These are phyloP conservation scores for Aphidius ervi DNA, from an alignment of 1,140 invertebrate genomes.

Conservation along the genomic window DNA sequence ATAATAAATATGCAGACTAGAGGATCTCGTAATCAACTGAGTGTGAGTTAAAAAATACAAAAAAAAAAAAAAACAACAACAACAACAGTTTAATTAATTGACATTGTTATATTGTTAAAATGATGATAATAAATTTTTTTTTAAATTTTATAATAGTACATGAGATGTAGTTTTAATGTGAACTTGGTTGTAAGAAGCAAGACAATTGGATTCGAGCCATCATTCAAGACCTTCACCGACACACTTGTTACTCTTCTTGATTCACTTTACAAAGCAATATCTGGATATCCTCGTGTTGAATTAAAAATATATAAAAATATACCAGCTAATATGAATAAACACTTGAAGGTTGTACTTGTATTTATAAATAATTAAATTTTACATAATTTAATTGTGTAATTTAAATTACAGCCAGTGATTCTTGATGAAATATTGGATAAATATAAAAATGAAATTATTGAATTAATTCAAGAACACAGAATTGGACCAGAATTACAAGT, in stretches of 20 bases:
- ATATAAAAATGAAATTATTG: constrained; percentile 56
- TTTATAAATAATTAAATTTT: too few species aligned
- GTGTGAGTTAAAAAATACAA: constrained; percentile 20
- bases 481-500: constrained; percentile 66
- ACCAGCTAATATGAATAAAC: constrained; percentile 36
- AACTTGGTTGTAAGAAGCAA: constrained; percentile 65
- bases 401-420: constrained; percentile 60
- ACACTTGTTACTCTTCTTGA: constrained; percentile 69
- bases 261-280: constrained; percentile 64
- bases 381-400: too few species aligned
- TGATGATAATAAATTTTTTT: constrained; percentile 1
- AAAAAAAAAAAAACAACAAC: constrained; percentile 7
- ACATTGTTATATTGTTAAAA: not conserved
- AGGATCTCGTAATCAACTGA: constrained; percentile 23
- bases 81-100: constrained; percentile 5
- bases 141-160: constrained; percentile 47
- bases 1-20: constrained; percentile 21
- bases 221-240: constrained; percentile 69
- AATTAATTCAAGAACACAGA: constrained; percentile 65
- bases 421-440: constrained; percentile 60
- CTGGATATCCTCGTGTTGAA: constrained; percentile 64
- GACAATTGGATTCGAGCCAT: constrained; percentile 73
- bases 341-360: too few species aligned
- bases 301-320: constrained; percentile 59
- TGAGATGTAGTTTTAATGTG: constrained; percentile 72